A percentile compares a stretch with the other conserved stretches of the same genome.
Conservation (phyloP, 2,888 invertebrate species). For the Drosophila incognita region DNA sequence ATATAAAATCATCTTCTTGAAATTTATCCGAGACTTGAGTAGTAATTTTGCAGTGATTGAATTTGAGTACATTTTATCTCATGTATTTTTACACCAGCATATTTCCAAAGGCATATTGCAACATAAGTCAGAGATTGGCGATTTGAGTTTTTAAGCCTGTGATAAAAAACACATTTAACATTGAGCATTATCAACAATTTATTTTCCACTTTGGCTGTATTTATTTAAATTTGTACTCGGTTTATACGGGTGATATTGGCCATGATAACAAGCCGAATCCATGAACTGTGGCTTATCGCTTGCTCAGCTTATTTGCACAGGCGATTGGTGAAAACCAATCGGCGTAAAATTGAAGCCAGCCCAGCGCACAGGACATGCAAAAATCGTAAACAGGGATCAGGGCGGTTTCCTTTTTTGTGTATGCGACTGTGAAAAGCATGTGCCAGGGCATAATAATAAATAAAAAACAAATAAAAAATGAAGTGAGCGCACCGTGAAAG, state of each 20-base stretch:
- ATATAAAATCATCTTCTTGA: neutral
- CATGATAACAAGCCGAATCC: conserved; percentile 47
- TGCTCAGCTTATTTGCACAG: conserved; percentile 84
- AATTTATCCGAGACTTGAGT: neutral
- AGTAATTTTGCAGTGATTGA: conserved; percentile 4
- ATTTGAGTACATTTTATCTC: neutral
- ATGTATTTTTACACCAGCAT: neutral
- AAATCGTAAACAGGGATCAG: conserved; percentile 61
- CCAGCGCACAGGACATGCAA: conserved; percentile 67
- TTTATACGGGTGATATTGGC: conserved; percentile 47
- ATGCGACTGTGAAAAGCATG: conserved; percentile 34
- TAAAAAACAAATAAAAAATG: conserved; percentile 68
- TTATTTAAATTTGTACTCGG: conserved; percentile 75
- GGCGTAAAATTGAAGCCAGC: conserved; percentile 85
- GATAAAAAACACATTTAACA: conserved; percentile 53
- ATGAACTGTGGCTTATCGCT: conserved; percentile 80
- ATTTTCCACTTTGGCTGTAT: conserved; percentile 78
- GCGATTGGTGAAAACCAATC: conserved; percentile 85
- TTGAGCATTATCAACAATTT: conserved; percentile 56
- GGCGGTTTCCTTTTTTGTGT: conserved; percentile 21
- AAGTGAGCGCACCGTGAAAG: conserved; percentile 46
- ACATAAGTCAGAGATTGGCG: conserved; percentile 3
- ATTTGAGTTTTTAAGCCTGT: conserved; percentile 21
- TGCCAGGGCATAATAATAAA: conserved; percentile 73
- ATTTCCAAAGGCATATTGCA: neutral